phyloP scores from a whole-genome alignment of 2,113 vertebrate species.

The Austrofundulus limnaeus region DNA sequence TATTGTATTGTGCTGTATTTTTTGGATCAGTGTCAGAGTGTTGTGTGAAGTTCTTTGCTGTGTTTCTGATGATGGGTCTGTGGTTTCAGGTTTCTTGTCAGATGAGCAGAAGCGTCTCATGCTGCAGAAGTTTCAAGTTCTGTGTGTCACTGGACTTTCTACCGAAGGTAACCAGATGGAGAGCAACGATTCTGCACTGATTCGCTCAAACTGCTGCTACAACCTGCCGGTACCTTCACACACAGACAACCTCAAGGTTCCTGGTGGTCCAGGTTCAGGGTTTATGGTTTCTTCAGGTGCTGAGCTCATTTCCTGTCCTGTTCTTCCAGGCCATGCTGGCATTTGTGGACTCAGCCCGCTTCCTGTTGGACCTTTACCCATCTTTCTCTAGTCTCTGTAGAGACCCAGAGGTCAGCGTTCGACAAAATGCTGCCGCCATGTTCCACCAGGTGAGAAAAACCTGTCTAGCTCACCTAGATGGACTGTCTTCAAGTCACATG shows the following conservation, averaged over 20 bases:
- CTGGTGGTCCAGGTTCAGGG: neutral
- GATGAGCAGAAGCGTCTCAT: constrained; percentile 89
- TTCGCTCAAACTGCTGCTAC: constrained; percentile 94
- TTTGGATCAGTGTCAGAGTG: neutral
- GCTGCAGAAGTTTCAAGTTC: constrained; percentile 92
- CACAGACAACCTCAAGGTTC: neutral
- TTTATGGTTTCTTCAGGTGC: neutral
- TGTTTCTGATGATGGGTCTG: neutral
- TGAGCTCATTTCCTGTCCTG: neutral
- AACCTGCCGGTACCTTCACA: constrained; percentile 85
- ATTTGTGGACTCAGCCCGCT: constrained; percentile 90
- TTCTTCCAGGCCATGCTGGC: constrained; percentile 87
- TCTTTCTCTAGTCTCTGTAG: constrained; percentile 92
- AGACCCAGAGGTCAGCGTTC: constrained; percentile 89
- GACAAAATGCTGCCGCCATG: constrained; percentile 87
- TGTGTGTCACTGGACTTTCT: constrained; percentile 88
- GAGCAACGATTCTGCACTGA: constrained; percentile 81
- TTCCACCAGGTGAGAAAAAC: constrained; percentile 88
- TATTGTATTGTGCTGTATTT: no score
- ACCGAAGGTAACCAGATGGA: constrained; percentile 88
- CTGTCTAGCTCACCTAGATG: neutral
- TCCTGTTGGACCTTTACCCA: constrained; percentile 90
- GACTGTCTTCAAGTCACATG: neutral
- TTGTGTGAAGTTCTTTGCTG: neutral
- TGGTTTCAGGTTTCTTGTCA: constrained; percentile 44